A percentile compares a stretch with the other conserved stretches of the same genome.
These are phyloP conservation scores for Callionymus lyra DNA, from an alignment of 2,113 vertebrate genomes.

Conservation along the genomic window DNA sequence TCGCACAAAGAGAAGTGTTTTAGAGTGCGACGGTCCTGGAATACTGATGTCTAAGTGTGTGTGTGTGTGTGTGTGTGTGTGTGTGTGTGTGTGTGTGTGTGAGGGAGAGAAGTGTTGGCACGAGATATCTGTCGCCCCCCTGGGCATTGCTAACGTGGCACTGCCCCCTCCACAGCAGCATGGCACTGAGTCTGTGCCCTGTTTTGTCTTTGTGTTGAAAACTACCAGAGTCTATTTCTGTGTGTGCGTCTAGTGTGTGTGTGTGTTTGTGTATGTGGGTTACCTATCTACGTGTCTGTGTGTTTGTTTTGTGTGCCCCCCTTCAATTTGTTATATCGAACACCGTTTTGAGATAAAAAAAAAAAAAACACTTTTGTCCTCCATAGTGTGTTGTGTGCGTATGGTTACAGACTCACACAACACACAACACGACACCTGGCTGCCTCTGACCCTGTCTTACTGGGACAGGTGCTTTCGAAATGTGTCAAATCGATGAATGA, in stretches of 20 bases:
- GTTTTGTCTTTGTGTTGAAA: slow-evolving; percentile 49
- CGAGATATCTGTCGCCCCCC: slow-evolving; percentile 54
- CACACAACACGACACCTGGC: no score
- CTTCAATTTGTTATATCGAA: no score
- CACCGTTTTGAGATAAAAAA: no score
- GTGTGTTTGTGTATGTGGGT: neutral
- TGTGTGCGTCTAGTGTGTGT: slow-evolving; percentile 8
- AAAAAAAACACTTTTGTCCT: no score
- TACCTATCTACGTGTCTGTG: neutral
- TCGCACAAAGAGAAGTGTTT: slow-evolving; percentile 31
- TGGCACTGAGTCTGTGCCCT: slow-evolving; percentile 39
- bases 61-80: slow-evolving; percentile 16
- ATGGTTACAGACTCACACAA: no score
- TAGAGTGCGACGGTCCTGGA: slow-evolving; percentile 31
- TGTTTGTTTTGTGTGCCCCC: slow-evolving; percentile 10
- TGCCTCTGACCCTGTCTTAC: no score
- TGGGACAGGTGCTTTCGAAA: no score
- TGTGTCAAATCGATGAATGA: no score
- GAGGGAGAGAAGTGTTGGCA: slow-evolving; percentile 47
- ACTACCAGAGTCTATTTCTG: slow-evolving; percentile 16
- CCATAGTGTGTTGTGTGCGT: no score
- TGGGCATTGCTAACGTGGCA: slow-evolving; percentile 59
- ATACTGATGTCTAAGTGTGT: slow-evolving; percentile 41
- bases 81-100: slow-evolving; percentile 13
- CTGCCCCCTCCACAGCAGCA: slow-evolving; percentile 59